Base-by-base conservation (phyloP, 2,113 vertebrate species). In the Amia ocellicauda region DNA sequence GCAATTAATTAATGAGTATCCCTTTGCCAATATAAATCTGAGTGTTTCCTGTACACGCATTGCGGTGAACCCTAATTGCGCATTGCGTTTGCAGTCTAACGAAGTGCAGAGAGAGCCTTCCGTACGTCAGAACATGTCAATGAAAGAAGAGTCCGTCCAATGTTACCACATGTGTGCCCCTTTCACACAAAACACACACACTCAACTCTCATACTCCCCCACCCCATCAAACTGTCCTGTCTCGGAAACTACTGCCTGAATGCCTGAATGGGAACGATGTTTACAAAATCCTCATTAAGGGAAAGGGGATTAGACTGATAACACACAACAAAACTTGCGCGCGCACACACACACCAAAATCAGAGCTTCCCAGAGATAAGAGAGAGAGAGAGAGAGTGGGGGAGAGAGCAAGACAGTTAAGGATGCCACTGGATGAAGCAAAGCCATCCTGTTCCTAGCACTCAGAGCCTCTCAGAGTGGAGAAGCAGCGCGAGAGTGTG, bases 281-380 rank as follows among this genome's bases (percentile, higher is more conserved):
- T 99, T 99, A 99, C 90, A 96, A 95, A 94, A 91, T 74, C 86
- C 96, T 99, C 95, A 98, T 99, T 99, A 99, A 94, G 91, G 91
- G 89, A 93, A 90, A 89, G 86, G 70, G 73, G 86, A 80, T 82
- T 84, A 88, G 89, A 58, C 71, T 93, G 96, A 98, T 96, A 98
- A 93, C 83, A 85, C 78, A 49, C 28, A 60, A 28, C 51, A 8
- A 52, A 22, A 19, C 47, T 50, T 22, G 20, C 47, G 47, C 40
- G 29, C 40, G 29, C 11, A 16, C 31, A 51, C 47, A 11, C 70
- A 50, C 70, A 68, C 66, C 57, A 70, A 74, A 76, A 93, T 88
- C 82, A 83, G 85, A 87, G 90, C 88, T 93, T 91, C 89, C 88
- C 88, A 55, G 63, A 94, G 95, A 98, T 98, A 99, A 98, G 93